Conservation (phyloP, 2,888 invertebrate genomes). For the Diaphora mendica region DNA sequence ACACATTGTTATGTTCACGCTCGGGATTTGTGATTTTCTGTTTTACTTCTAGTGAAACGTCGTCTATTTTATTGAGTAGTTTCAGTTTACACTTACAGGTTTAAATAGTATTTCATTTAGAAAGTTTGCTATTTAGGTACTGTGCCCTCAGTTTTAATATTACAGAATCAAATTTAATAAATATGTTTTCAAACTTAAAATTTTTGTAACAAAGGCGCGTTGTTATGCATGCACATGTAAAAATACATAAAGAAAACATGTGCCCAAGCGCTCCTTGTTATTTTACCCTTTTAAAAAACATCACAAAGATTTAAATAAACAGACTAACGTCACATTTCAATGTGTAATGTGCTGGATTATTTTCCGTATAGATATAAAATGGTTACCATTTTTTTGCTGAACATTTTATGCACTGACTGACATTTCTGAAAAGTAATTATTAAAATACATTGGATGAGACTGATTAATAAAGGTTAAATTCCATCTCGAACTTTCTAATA, state of each 20-base stretch:
- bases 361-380: neutral
- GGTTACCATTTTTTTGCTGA: neutral
- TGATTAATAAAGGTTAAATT: neutral
- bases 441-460: neutral
- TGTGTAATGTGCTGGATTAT: neutral
- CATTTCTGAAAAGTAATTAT: neutral
- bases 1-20: conserved; percentile 61
- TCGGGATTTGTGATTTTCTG: conserved; percentile 54
- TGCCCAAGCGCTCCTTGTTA: conserved; percentile 47
- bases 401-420: neutral
- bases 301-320: conserved; percentile 2
- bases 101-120: neutral
- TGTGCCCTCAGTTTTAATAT: conserved; percentile 7
- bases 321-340: neutral
- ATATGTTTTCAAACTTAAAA: conserved; percentile 41
- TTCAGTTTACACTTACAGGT: neutral
- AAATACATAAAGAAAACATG: conserved; percentile 39
- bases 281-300: conserved; percentile 17
- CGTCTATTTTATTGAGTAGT: conserved; percentile 9
- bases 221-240: conserved; percentile 39
- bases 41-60: conserved; percentile 31
- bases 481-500: neutral
- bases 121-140: neutral
- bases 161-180: conserved; percentile 32
- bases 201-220: conserved; percentile 45